These are phyloP conservation scores for Solenopsis fugax DNA, from an alignment of 1,140 invertebrate species.

Conservation along the genomic window DNA sequence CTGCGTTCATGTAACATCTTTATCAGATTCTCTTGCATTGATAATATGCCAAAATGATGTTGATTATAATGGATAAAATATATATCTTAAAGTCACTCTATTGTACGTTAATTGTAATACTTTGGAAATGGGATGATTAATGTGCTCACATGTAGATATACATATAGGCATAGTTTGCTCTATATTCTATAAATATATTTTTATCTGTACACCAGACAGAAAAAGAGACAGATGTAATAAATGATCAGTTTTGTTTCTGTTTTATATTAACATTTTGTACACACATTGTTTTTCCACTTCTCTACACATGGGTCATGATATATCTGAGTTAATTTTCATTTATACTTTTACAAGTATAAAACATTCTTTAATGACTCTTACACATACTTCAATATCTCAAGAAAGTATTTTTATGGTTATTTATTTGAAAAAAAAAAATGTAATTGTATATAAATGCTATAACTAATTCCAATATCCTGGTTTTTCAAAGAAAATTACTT, in stretches of 20 bases:
- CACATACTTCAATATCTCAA: too few species aligned
- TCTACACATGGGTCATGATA: too few species aligned
- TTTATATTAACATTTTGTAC: not conserved
- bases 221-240: not conserved
- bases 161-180: not conserved
- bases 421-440: too few species aligned
- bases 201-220: not conserved
- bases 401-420: too few species aligned
- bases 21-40: not conserved
- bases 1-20: constrained; percentile 29
- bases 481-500: too few species aligned
- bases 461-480: too few species aligned
- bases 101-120: not conserved
- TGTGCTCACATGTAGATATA: not conserved
- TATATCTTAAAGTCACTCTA: not conserved
- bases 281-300: too few species aligned
- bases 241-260: not conserved
- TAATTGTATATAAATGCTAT: too few species aligned
- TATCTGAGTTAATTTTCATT: too few species aligned
- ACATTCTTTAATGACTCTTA: too few species aligned
- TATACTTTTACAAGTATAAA: too few species aligned
- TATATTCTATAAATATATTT: constrained; percentile 19
- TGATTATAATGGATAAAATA: not conserved
- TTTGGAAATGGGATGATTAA: not conserved
- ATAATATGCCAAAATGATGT: constrained; percentile 11